These are phyloP conservation scores for Leptocoma aspasia DNA, from an alignment of 2,113 vertebrate species.

Conservation along the genomic window DNA sequence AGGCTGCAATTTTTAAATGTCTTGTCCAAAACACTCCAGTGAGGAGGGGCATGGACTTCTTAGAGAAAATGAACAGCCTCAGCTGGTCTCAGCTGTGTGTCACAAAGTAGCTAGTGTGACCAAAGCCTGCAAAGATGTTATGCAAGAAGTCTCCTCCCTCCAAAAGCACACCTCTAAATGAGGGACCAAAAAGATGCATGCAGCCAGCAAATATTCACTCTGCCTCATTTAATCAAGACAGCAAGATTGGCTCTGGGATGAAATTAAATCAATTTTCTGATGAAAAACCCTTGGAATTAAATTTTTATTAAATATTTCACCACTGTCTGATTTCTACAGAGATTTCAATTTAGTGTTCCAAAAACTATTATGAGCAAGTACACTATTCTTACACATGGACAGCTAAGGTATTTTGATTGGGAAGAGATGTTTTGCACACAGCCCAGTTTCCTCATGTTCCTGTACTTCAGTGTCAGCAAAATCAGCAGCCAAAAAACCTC, in stretches of 20 bases:
- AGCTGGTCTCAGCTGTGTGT: not conserved
- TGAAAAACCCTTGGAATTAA: not conserved
- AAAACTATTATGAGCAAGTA: not conserved
- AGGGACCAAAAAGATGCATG: accelerated
- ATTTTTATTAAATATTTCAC: slow-evolving; percentile 20
- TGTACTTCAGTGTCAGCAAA: not conserved
- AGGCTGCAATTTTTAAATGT: not conserved
- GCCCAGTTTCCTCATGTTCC: not conserved
- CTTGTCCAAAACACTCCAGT: not conserved
- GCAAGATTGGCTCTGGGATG: not conserved
- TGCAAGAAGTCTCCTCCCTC: not conserved
- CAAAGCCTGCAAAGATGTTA: not conserved
- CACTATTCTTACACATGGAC: not conserved
- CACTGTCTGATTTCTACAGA: not conserved
- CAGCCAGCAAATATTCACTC: not conserved
- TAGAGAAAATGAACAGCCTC: not conserved
- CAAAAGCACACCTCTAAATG: not conserved
- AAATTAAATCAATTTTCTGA: slow-evolving; percentile 35
- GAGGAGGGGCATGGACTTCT: not conserved
- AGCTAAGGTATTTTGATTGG: not conserved
- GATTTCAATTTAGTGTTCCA: not conserved
- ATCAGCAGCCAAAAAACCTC: not conserved
- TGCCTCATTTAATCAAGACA: slow-evolving; percentile 5
- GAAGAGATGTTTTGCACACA: not conserved
- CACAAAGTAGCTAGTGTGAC: not conserved